Evolutionary conservation across 2,797 vertebrate genomes (phyloP), one percentile per base, ranked within the genome.

Genomic region (Mus caroli): DNA sequence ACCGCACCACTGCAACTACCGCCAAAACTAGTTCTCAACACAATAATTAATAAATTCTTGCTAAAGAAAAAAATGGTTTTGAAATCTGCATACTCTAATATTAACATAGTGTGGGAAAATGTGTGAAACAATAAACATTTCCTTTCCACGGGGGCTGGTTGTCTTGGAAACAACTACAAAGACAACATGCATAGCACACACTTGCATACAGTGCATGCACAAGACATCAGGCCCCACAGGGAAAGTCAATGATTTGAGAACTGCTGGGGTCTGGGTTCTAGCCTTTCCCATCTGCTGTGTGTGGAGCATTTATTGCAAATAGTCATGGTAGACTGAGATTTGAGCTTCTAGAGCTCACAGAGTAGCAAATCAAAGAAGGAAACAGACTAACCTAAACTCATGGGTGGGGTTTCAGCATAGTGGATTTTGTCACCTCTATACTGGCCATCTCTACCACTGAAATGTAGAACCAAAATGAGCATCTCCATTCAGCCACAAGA

Each of bases 211-310:
- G 19, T n/a, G 50, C 14, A 2, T n/a, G 28, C 17, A 7, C 28
- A 67, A 22, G 67, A 14, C 31, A 9, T 24, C 85, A 67, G 52
- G 11, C 3, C 5, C 0, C 6, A 9, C 7, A 58, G 58, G 34
- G 24, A 8, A 52, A 54, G n/a, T 22, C 20, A 34, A n/a, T 58
- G 28, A n/a, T 2, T 73, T 54, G 34, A 71, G 28, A 37, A 22
- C 0, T 3, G 4, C 15, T 34, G 17, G 78, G 34, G 6, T n/a
- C 37, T 28, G 0, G 0, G 37, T 69, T 1, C 56, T 60, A 24
- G 22, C 22, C 58, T 84, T 76, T 67, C 37, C 62, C 11, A 5
- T 64, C 4, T 13, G 31, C 11, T 69, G 2, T 3, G 5, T 8
- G 6, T 37, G 17, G 34, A n/a, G 0, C 12, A 37, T 76, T 26